Percentiles rank a stretch among this genome's conserved stretches.
These are phyloP conservation scores for Plodia interpunctella DNA, from an alignment of 1,140 invertebrate species.

Conservation along the genomic window DNA sequence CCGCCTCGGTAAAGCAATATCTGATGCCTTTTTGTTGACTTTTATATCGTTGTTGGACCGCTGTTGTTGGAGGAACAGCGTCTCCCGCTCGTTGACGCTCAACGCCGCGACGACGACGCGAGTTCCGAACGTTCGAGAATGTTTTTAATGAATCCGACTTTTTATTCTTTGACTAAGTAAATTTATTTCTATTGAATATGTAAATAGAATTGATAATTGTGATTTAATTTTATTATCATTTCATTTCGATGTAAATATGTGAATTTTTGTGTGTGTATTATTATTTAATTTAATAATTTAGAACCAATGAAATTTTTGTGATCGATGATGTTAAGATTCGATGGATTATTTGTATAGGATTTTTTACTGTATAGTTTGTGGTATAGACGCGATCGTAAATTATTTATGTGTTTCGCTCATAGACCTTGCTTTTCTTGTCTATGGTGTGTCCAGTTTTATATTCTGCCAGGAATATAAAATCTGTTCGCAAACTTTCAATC, in stretches of 20 bases:
- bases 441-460: slow-evolving; percentile 16
- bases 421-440: slow-evolving; percentile 27
- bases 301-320: slow-evolving; percentile 34
- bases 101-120: slow-evolving; percentile 24
- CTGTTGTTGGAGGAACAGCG: slow-evolving; percentile 24
- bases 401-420: slow-evolving; percentile 46
- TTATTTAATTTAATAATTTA: slow-evolving; percentile 38
- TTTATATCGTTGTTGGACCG: slow-evolving; percentile 19
- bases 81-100: slow-evolving; percentile 33
- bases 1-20: slow-evolving; percentile 33
- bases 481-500: slow-evolving; percentile 8
- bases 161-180: slow-evolving; percentile 30
- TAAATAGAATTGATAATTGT: slow-evolving; percentile 57
- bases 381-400: slow-evolving; percentile 43
- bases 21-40: slow-evolving; percentile 23
- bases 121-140: slow-evolving; percentile 22
- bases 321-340: slow-evolving; percentile 34
- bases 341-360: slow-evolving; percentile 56
- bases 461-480: slow-evolving; percentile 19
- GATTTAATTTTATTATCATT: slow-evolving; percentile 55
- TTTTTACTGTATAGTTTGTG: slow-evolving; percentile 63
- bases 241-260: slow-evolving; percentile 66
- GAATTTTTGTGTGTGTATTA: slow-evolving; percentile 54
- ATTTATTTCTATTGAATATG: slow-evolving; percentile 26
- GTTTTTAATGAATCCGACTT: slow-evolving; percentile 17